Base-by-base conservation (phyloP, 1,140 invertebrate genomes). In the Planococcus citri region DNA sequence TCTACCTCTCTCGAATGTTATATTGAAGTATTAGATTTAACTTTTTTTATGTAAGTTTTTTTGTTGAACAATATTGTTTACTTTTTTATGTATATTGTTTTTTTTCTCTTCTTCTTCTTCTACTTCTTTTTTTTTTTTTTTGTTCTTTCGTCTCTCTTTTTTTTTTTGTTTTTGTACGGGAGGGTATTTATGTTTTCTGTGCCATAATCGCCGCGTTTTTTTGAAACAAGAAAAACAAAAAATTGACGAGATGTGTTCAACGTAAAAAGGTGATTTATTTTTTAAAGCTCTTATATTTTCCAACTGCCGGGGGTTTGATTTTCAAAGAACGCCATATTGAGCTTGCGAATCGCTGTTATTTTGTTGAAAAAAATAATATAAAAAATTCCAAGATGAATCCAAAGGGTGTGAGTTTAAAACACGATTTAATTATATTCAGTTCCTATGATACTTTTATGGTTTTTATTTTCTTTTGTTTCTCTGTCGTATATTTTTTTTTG, bases 41-140 rank as follows among this genome's bases (percentile, higher is more conserved):
- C 29, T 9, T 51, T 20, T 51, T 17, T 51, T 51, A 9, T 9
- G 17, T 51, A 51, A 51, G 41, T 51, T n/a, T n/a, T n/a, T n/a
- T 37, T 51, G 41, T 51, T 51, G 41, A 51, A 51, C 41, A 51
- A 51, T 17, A 51, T 51, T 51, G 41, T 51, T 51, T 51, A 51
- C 17, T 37, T 51, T 51, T 51, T 17, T 51, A 51, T 51, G 41
- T 51, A 51, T 20, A 20, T 51, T 51, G n/a, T 17, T 51, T 51
- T 51, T 51, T 51, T 14, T 51, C 17, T 51, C 17, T 20, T 9
- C 41, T 37, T 14, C 33, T 6, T 37, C 33, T 37, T 14, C 6
- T 6, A 37, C n/a, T n/a, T n/a, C n/a, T n/a, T n/a, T n/a, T n/a
- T n/a, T n/a, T n/a, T n/a, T n/a, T n/a, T n/a, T n/a, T n/a, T n/a